phyloP scores from a whole-genome alignment of 1,140 invertebrate genomes.

The Lordiphosa stackelbergi region DNA sequence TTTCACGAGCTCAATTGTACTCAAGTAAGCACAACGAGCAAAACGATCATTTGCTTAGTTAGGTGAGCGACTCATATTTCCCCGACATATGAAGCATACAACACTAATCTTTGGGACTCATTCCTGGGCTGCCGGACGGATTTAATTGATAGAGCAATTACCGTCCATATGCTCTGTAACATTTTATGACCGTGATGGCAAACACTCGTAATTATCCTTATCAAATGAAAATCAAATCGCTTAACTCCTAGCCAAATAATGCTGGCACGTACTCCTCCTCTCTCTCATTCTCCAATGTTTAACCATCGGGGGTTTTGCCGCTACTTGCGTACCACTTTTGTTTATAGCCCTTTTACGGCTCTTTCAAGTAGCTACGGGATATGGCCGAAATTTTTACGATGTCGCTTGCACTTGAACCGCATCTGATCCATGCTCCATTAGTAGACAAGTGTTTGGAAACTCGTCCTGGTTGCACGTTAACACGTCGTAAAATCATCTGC shows the following conservation, averaged over 20 bases:
- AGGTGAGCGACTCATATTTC: too few relatives aligned
- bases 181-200: constrained; percentile 26
- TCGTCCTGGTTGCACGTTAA: constrained; percentile 56
- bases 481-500: constrained; percentile 68
- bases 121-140: too few relatives aligned
- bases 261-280: too few relatives aligned
- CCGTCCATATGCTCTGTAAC: constrained; percentile 27
- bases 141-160: constrained; percentile 13
- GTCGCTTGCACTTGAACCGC: constrained; percentile 55
- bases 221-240: constrained; percentile 53
- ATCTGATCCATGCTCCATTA: constrained; percentile 12
- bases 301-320: constrained; percentile 21
- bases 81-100: too few relatives aligned
- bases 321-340: constrained; percentile 49
- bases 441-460: constrained; percentile 42
- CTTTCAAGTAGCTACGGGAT: constrained; percentile 44
- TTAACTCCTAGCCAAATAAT: background rate
- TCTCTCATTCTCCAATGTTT: background rate
- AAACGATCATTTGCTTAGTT: too few relatives aligned
- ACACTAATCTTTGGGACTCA: too few relatives aligned
- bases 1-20: too few relatives aligned
- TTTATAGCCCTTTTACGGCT: constrained; percentile 71
- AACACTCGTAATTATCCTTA: constrained; percentile 51
- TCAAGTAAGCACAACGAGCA: too few relatives aligned
- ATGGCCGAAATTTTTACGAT: constrained; percentile 54